A percentile compares a stretch with the other conserved stretches of the same genome.
Evolutionary conservation across 2,797 vertebrate species (phyloP).

Genomic region (Sebastes umbrosus): DNA sequence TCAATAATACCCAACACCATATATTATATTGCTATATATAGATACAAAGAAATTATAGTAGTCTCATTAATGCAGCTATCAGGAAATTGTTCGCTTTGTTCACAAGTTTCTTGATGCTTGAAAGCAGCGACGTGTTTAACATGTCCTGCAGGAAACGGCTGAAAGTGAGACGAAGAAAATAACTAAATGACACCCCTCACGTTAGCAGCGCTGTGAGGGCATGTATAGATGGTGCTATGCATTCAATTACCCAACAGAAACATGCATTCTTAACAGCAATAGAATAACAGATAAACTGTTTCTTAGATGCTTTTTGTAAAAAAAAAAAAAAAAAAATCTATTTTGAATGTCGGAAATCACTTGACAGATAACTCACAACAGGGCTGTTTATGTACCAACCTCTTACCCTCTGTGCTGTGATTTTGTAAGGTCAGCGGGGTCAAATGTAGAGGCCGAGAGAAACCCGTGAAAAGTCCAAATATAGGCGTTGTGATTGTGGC

Average conservation of each 20-base stretch:
- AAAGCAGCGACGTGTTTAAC: constrained; percentile 35
- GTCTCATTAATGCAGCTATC: constrained; percentile 59
- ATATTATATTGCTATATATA: constrained; percentile 39
- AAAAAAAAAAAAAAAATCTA: constrained; percentile 48
- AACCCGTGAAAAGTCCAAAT: constrained; percentile 36
- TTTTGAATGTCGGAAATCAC: constrained; percentile 62
- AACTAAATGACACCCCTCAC: constrained; percentile 42
- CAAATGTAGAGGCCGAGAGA: constrained; percentile 23
- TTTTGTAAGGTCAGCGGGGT: constrained; percentile 45
- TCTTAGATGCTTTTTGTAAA: constrained; percentile 69
- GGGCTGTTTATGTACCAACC: constrained; percentile 63
- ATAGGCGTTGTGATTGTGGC: constrained; percentile 38
- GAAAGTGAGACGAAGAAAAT: constrained; percentile 37
- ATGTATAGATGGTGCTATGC: constrained; percentile 81
- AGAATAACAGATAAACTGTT: constrained; percentile 70
- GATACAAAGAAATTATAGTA: constrained; percentile 37
- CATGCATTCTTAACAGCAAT: constrained; percentile 81
- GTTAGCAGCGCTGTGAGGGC: constrained; percentile 50
- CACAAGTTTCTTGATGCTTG: constrained; percentile 38
- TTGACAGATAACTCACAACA: constrained; percentile 59
- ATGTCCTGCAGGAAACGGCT: constrained; percentile 48
- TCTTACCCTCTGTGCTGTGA: constrained; percentile 44
- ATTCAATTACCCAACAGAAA: constrained; percentile 70
- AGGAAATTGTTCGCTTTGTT: constrained; percentile 54
- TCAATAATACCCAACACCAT: constrained; percentile 26